These are phyloP conservation scores for Acanthosepion pharaonis DNA, from an alignment of 2,888 invertebrate species.

Conservation along the genomic window DNA sequence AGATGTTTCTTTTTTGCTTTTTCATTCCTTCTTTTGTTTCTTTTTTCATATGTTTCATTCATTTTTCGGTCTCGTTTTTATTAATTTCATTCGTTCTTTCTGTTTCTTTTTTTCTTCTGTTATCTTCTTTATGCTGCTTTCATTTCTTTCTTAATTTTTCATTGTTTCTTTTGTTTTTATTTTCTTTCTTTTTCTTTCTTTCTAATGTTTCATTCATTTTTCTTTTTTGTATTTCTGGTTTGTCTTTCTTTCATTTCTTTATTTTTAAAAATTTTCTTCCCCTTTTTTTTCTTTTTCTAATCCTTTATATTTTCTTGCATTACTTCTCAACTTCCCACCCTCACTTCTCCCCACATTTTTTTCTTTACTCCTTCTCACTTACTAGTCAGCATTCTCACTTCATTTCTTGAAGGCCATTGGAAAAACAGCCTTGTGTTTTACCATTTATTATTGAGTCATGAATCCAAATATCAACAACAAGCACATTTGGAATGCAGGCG, in stretches of 20 bases:
- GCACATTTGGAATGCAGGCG: too few species aligned
- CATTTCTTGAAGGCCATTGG: not conserved
- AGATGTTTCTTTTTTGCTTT: not conserved
- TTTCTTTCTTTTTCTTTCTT: not conserved
- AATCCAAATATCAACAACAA: too few species aligned
- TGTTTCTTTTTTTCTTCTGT: not conserved
- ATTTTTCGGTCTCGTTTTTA: not conserved
- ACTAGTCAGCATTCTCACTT: not conserved
- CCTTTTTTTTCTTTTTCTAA: not conserved
- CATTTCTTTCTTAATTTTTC: not conserved
- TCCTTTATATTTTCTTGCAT: not conserved
- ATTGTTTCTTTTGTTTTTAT: too few species aligned
- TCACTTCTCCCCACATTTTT: not conserved
- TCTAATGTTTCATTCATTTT: not conserved
- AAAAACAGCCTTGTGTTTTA: too few species aligned
- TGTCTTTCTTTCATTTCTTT: too few species aligned
- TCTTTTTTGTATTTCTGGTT: not conserved
- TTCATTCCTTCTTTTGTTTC: not conserved
- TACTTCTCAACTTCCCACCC: not conserved
- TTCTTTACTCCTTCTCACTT: not conserved
- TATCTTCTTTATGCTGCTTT: not conserved
- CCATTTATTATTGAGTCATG: too few species aligned
- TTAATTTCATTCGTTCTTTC: not conserved
- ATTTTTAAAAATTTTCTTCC: too few species aligned
- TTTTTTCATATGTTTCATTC: not conserved